These are phyloP conservation scores for Eilema caniola DNA, from an alignment of 2,888 invertebrate species.

Conservation along the genomic window DNA sequence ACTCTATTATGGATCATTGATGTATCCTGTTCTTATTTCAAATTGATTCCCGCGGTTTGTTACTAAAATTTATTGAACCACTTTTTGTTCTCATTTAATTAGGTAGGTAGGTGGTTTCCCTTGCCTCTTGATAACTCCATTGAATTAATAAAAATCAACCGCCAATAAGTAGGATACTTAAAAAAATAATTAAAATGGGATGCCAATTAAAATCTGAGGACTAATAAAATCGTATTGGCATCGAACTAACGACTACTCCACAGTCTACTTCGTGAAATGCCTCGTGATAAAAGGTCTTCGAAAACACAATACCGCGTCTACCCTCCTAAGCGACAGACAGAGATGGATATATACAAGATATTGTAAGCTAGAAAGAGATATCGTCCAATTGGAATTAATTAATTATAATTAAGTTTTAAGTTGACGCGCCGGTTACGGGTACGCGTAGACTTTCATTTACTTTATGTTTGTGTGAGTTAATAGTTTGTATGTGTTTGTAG, in stretches of 20 bases:
- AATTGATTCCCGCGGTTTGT: background rate
- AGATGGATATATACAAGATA: constrained; percentile 82
- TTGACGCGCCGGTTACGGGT: constrained; percentile 88
- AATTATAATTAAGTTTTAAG: constrained; percentile 95
- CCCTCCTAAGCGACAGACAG: constrained; percentile 73
- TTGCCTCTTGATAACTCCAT: constrained; percentile 39
- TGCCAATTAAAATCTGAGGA: constrained; percentile 82
- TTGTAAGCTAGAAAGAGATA: constrained; percentile 73
- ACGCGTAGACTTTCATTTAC: constrained; percentile 80
- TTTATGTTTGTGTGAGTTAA: constrained; percentile 74
- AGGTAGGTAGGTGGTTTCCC: constrained; percentile 20
- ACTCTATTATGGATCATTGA: background rate
- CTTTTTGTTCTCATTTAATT: constrained; percentile 31
- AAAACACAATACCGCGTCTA: constrained; percentile 84
- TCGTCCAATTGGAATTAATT: constrained; percentile 91
- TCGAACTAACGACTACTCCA: constrained; percentile 81
- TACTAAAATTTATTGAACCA: background rate
- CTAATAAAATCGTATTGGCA: constrained; percentile 84
- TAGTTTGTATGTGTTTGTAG: constrained; percentile 73
- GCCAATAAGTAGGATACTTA: constrained; percentile 49
- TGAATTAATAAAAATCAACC: constrained; percentile 49
- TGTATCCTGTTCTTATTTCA: background rate
- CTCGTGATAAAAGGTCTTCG: constrained; percentile 85
- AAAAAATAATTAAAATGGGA: constrained; percentile 66
- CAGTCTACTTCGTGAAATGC: constrained; percentile 81